Evolutionary conservation across 2,113 vertebrate species (phyloP).

Genomic region (Chiloscyllium plagiosum): DNA sequence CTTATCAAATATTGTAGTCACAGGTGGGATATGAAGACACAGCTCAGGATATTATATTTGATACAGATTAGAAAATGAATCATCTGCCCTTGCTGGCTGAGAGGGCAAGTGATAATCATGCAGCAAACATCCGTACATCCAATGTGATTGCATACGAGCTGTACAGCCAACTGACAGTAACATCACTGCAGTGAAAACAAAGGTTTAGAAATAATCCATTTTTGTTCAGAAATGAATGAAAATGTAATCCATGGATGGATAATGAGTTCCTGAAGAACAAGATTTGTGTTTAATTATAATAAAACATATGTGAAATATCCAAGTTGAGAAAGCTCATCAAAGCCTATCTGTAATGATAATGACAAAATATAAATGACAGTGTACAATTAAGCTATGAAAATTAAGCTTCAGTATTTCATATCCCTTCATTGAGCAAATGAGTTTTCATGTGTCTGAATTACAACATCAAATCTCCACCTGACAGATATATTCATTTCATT

Average conservation of each 20-base stretch:
- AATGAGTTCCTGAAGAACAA: background rate
- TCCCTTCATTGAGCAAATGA: background rate
- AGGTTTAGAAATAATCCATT: conserved; percentile 5
- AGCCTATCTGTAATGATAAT: no score
- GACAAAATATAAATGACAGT: background rate
- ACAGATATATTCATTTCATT: background rate
- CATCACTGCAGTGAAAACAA: background rate
- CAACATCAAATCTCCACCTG: background rate
- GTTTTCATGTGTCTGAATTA: background rate
- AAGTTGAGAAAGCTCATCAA: background rate
- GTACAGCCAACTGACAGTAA: background rate
- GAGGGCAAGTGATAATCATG: conserved; percentile 24
- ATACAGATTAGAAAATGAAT: conserved; percentile 30
- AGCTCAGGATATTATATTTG: conserved; percentile 21
- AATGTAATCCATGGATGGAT: background rate
- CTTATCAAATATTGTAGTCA: background rate
- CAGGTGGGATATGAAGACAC: background rate
- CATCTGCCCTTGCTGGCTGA: background rate
- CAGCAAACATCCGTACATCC: background rate
- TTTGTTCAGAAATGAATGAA: background rate
- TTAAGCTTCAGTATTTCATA: background rate
- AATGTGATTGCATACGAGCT: background rate
- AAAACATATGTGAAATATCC: background rate
- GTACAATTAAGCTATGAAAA: conserved; percentile 17
- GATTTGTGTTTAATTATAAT: conserved; percentile 19